Percentiles rank a stretch among this genome's conserved stretches.
phyloP scores from a whole-genome alignment of 2,113 vertebrate genomes.

The Polypterus bichir region DNA sequence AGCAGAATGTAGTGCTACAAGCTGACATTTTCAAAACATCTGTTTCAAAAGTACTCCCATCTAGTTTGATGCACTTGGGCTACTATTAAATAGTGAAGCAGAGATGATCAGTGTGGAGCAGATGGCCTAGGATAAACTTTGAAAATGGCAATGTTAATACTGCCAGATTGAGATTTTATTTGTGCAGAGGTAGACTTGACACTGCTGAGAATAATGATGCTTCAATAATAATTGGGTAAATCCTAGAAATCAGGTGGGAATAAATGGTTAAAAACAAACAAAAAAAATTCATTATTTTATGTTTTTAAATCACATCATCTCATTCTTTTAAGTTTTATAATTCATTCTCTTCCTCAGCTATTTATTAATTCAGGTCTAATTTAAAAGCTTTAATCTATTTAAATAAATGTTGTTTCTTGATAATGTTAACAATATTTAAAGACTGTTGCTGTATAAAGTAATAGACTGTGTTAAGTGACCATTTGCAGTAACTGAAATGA shows the following conservation, averaged over 20 bases:
- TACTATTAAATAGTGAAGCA: conserved; percentile 67
- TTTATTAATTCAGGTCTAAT: too few species aligned
- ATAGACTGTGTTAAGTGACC: too few species aligned
- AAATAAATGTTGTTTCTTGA: too few species aligned
- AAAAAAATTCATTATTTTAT: too few species aligned
- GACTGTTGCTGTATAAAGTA: too few species aligned
- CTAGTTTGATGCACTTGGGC: conserved; percentile 67
- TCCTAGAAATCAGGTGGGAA: conserved; percentile 36
- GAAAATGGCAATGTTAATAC: conserved; percentile 66
- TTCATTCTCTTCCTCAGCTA: too few species aligned
- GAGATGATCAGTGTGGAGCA: conserved; percentile 54
- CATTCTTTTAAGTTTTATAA: too few species aligned
- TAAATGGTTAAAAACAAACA: too few species aligned
- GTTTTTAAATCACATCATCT: too few species aligned
- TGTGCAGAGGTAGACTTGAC: conserved; percentile 52
- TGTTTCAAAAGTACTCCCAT: conserved; percentile 72
- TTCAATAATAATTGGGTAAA: conserved; percentile 72
- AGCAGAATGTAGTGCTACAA: background rate
- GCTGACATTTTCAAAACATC: conserved; percentile 66
- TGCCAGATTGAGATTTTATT: conserved; percentile 66
- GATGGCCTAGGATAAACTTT: conserved; percentile 65
- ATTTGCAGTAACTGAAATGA: too few species aligned
- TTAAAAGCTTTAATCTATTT: too few species aligned
- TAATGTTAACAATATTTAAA: too few species aligned
- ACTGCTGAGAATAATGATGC: conserved; percentile 64